Evolutionary conservation across 2,888 invertebrate genomes (phyloP), one percentile per base, ranked within the genome.

Genomic region (Lepidonotus clava): DNA sequence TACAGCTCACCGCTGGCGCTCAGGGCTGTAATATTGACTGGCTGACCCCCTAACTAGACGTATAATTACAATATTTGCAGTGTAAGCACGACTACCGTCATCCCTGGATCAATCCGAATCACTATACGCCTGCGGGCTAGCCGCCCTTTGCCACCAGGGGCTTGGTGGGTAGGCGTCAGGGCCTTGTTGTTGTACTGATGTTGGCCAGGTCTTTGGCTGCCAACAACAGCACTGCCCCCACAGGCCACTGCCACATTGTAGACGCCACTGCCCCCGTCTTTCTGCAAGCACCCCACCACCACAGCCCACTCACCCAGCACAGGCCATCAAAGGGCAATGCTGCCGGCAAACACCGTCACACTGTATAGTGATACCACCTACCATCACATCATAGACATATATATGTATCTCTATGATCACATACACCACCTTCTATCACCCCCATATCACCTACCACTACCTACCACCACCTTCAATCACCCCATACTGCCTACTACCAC

Each of bases 1-100:
- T 61, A 61, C 61, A 61, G 14, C 56, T 18, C 14, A 21, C 4
- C n/a, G 56, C 18, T 56, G n/a, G 28, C 61, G 28, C 61, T n/a
- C 4, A 32, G 61, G 28, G 61, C 61, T 11, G 61, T 61, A 11
- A 24, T 61, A 61, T 61, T 61, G 61, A 61, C 24, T 61, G 28
- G 61, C 28, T 32, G n/a, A 24, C 61, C 61, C 61, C 28, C 34
- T 71, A 71, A 71, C 71, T 71, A 24, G 71, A 38, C 71, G 71
- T 71, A 71, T 71, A 71, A 71, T 71, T 71, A 71, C 71, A 34
- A 38, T 38, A 38, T 71, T 71, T 71, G 71, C 71, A 71, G 71
- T 71, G 71, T 71, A 71, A 71, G 71, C 71, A 71, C 71, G 71
- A 38, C 36, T 38, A 36, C 21, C 36, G 18, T 24, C 61, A 61